Conservation (phyloP, 2,797 vertebrate species). For the Pygocentrus nattereri region DNA sequence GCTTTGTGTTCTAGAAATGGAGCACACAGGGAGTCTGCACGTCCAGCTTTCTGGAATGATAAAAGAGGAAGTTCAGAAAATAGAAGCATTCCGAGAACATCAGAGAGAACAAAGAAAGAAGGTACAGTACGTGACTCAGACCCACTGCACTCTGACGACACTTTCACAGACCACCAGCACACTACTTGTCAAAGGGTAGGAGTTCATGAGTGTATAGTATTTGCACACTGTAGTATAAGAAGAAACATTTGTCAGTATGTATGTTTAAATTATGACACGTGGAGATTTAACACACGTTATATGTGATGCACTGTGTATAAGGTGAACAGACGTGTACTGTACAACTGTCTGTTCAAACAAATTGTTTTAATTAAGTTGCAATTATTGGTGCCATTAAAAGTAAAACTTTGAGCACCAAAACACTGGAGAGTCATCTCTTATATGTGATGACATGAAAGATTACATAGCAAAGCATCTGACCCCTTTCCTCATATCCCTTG, state of each 20-base stretch:
- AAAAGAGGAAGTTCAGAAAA: slow-evolving; percentile 87
- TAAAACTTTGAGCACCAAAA: too few relatives aligned
- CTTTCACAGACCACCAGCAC: background rate
- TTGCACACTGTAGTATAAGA: background rate
- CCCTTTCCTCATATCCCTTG: too few relatives aligned
- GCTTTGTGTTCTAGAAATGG: slow-evolving; percentile 82
- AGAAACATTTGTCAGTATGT: background rate
- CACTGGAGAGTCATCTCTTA: too few relatives aligned
- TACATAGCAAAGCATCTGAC: too few relatives aligned
- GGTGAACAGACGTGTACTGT: too few relatives aligned
- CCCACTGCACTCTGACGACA: background rate
- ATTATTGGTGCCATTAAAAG: too few relatives aligned
- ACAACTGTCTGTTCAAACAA: too few relatives aligned
- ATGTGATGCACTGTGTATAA: too few relatives aligned
- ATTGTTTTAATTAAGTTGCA: too few relatives aligned
- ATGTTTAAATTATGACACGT: too few relatives aligned
- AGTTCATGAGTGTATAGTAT: background rate
- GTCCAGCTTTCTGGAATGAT: slow-evolving; percentile 86
- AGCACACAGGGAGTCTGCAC: slow-evolving; percentile 89
- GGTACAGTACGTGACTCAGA: slow-evolving; percentile 69
- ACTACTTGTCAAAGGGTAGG: background rate
- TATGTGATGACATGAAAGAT: too few relatives aligned
- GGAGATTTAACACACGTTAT: too few relatives aligned
- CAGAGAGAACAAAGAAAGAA: slow-evolving; percentile 96
- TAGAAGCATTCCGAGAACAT: slow-evolving; percentile 91